Conservation (phyloP, 2,797 vertebrate genomes). For the Micromesistius poutassou region DNA sequence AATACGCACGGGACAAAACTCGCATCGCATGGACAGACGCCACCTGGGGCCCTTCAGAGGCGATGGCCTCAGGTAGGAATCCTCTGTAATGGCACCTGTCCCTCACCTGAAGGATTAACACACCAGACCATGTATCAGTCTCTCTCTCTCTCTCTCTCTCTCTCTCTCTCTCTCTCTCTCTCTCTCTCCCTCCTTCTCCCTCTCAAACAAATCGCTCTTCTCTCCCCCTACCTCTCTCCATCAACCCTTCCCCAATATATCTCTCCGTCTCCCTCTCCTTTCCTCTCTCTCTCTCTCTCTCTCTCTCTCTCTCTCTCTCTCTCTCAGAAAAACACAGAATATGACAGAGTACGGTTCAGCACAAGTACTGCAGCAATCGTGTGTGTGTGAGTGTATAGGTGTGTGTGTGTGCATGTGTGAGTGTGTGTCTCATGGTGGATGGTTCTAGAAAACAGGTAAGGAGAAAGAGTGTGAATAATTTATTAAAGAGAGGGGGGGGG, state of each 20-base stretch:
- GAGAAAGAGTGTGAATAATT: conserved; percentile 62
- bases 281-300: not conserved
- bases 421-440: conserved; percentile 23
- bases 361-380: not conserved
- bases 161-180: conserved; percentile 36
- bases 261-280: not conserved
- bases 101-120: conserved; percentile 16
- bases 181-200: conserved; percentile 15
- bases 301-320: too few relatives aligned
- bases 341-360: too few relatives aligned
- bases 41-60: too few relatives aligned
- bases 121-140: not conserved
- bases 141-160: not conserved
- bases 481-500: conserved; percentile 46
- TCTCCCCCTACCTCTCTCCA: not conserved
- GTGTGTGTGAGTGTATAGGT: conserved; percentile 19
- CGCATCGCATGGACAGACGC: too few relatives aligned
- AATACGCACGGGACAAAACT: too few relatives aligned
- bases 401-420: not conserved
- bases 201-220: conserved; percentile 18
- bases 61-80: not conserved
- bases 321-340: too few relatives aligned
- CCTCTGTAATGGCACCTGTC: not conserved
- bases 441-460: conserved; percentile 34
- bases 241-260: too few relatives aligned